Base-by-base conservation (phyloP, 2,888 invertebrate species). In the Monoplex corrugatus region DNA sequence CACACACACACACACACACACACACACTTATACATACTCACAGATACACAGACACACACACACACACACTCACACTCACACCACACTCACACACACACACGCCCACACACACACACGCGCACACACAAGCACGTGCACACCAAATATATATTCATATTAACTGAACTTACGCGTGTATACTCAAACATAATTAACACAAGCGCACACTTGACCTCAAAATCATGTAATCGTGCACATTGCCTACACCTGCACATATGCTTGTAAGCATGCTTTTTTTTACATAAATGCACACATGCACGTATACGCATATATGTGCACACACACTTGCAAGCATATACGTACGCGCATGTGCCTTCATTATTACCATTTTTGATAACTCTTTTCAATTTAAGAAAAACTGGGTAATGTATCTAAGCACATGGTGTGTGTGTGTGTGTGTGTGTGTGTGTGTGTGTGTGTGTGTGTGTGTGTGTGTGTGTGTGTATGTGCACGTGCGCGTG, bases 11-110 rank as follows among this genome's bases (percentile, higher is more conserved):
- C 63, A 63, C 63, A 63, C 8, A 23, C 63, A 63, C 63, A 63
- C 63, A 63, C 63, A 63, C 23, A 63, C 23, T 3, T 28, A 23
- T 28, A 63, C 63, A 63, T 28, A 8, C 63, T n/a, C 23, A 68
- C 68, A 68, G n/a, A 68, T 28, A 68, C n/a, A 68, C 68, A 68
- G n/a, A n/a, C 68, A 68, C 68, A n/a, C 68, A 68, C 68, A 68
- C 68, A 68, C 68, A n/a, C 68, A 8, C 68, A 68, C n/a, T 6
- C n/a, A n/a, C 68, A 28, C n/a, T 13, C 50, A 50, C 50, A n/a
- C 8, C 19, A 19, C 50, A 50, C 50, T 13, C 50, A 19, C 19
- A 50, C 50, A 50, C 50, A 50, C 50, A 50, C 10, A 19, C 50
- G 19, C 19, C 10, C 50, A 50, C 50, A 19, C 10, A 50, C 2